Evolutionary conservation across 2,888 invertebrate genomes (phyloP), one percentile per base, ranked within the genome.

Genomic region (Aquatica leii): DNA sequence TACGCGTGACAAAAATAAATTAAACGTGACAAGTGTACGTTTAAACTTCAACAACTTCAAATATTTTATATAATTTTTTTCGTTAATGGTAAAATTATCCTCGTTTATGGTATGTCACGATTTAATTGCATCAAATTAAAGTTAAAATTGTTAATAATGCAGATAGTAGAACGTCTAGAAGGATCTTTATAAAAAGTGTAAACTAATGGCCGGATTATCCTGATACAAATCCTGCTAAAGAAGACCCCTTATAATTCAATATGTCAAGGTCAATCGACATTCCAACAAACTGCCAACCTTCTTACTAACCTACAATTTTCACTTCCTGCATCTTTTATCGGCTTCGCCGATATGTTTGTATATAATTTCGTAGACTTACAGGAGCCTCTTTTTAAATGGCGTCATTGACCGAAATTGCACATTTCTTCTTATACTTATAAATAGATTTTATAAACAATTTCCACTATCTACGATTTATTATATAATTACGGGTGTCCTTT

Each of bases 271-370:
- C 76, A 77, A 70, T 67, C 72, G 64, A 73, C 77, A 77, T 77
- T 76, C 77, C 74, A 72, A 69, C 68, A 62, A 60, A 69, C 67
- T 71, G 73, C 71, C 71, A 73, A 73, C 73, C 74, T 74, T 71
- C 73, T 74, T 73, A 76, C 74, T 78, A 77, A 77, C 78, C 78
- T 66, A 77, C 73, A 73, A 76, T 75, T 74, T 76, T 72, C 74
- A 76, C 75, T 77, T 77, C 76, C 76, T 76, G 75, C 70, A 72
- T 66, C 46, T 46, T 46, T 6, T 2, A 62, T 55, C 43, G 60
- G 61, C 65, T 58, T 65, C 58, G 40, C 54, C 61, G 46, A 43
- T 21, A 20, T 11, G 17, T 53, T 61, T 56, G 56, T 12, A 4
- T 43, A 43, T 60, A 52, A 60, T 65, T 58, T 57, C 51, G 53